These are phyloP conservation scores for Siphlonurus alternatus DNA, from an alignment of 2,888 invertebrate genomes.

Conservation along the genomic window DNA sequence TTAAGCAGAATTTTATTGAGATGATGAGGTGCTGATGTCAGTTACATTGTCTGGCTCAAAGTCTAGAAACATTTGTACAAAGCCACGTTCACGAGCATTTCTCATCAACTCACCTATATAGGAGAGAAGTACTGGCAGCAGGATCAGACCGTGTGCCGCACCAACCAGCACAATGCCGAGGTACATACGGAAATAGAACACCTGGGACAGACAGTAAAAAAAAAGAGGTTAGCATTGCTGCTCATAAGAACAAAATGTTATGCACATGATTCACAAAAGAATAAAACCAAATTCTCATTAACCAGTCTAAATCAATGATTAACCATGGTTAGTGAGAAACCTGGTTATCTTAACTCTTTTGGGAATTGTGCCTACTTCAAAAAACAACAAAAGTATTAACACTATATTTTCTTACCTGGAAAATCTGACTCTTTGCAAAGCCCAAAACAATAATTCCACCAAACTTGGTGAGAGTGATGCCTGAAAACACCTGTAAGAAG, in stretches of 20 bases:
- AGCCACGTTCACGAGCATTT: neutral
- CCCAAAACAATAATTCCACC: slow-evolving; percentile 92
- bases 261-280: slow-evolving; percentile 18
- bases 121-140: slow-evolving; percentile 91
- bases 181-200: slow-evolving; percentile 96
- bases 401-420: slow-evolving; percentile 50
- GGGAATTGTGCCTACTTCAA: no score
- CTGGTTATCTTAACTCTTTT: no score
- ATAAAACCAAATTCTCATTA: neutral
- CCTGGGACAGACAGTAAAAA: slow-evolving; percentile 28
- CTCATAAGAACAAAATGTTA: slow-evolving; percentile 5
- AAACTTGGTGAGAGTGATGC: slow-evolving; percentile 95
- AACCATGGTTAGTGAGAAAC: no score
- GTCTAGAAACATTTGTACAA: neutral
- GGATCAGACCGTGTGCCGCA: slow-evolving; percentile 91
- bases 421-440: slow-evolving; percentile 95
- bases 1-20: no score
- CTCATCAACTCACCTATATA: slow-evolving; percentile 77
- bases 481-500: slow-evolving; percentile 57
- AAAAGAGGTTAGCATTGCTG: neutral
- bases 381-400: no score
- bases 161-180: slow-evolving; percentile 93
- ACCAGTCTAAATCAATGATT: neutral
- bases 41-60: no score
- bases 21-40: no score